phyloP scores from a whole-genome alignment of 2,113 vertebrate genomes.

The Bubo bubo region DNA sequence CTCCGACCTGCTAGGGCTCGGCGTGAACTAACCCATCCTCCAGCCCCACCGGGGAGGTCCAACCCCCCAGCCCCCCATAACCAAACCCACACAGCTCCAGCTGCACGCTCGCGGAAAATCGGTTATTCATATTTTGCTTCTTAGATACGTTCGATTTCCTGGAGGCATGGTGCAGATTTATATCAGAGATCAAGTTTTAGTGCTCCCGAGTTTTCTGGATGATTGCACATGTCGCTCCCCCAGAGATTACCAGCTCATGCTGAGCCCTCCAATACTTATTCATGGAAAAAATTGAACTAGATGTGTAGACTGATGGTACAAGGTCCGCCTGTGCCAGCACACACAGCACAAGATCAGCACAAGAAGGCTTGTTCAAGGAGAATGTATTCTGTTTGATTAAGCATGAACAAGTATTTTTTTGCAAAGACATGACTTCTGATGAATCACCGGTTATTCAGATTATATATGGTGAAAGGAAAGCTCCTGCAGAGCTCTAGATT shows the following conservation, averaged over 20 bases:
- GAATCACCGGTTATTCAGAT: background rate
- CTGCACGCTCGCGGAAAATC: background rate
- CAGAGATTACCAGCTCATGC: background rate
- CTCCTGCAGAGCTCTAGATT: background rate
- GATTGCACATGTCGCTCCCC: background rate
- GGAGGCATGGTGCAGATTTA: background rate
- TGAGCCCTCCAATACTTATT: background rate
- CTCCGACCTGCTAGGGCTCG: background rate
- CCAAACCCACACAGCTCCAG: background rate
- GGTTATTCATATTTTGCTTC: background rate
- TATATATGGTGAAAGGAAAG: background rate
- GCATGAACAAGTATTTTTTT: background rate
- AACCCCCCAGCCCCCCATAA: background rate
- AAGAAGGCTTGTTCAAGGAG: background rate
- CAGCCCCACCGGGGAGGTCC: background rate
- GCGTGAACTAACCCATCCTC: rapidly evolving
- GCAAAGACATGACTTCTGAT: background rate
- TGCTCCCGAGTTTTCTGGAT: background rate
- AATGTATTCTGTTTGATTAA: background rate
- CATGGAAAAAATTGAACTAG: background rate
- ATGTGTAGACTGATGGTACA: background rate
- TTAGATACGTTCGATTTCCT: background rate
- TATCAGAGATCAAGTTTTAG: background rate
- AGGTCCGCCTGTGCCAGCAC: background rate
- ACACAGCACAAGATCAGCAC: background rate